A percentile compares a stretch with the other conserved stretches of the same genome.
These are phyloP conservation scores for Asarcornis scutulata DNA, from an alignment of 2,113 vertebrate genomes.

Conservation along the genomic window DNA sequence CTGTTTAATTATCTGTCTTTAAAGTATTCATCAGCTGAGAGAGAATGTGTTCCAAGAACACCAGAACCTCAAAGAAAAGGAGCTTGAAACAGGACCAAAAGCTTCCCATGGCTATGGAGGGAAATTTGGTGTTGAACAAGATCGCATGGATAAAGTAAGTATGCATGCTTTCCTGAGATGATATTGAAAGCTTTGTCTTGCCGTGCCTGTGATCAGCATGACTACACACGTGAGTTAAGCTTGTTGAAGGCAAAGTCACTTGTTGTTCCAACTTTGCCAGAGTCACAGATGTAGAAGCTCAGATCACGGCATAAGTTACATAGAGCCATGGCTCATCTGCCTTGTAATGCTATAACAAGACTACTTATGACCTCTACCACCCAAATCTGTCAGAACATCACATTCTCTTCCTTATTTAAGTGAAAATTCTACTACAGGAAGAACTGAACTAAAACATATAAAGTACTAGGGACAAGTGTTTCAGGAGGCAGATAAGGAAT, in stretches of 20 bases:
- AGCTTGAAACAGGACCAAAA: conserved; percentile 86
- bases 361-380: neutral
- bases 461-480: neutral
- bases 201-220: neutral
- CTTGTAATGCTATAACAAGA: neutral
- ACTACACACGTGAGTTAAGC: neutral
- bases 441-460: neutral
- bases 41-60: conserved; percentile 92
- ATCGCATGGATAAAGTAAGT: conserved; percentile 95
- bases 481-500: neutral
- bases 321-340: neutral
- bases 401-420: neutral
- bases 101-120: conserved; percentile 95
- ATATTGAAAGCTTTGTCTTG: neutral
- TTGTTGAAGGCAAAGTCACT: neutral
- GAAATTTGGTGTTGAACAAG: conserved; percentile 93
- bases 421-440: neutral
- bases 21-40: conserved; percentile 89
- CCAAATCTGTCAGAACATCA: neutral
- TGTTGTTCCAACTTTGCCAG: neutral
- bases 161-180: neutral
- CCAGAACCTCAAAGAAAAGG: conserved; percentile 88
- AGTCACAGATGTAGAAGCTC: neutral
- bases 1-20: neutral
- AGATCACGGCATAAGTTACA: neutral